Base-by-base conservation (phyloP, 37 sponge, comb jelly and placozoan species). In the Halisarca cf. caerulea region DNA sequence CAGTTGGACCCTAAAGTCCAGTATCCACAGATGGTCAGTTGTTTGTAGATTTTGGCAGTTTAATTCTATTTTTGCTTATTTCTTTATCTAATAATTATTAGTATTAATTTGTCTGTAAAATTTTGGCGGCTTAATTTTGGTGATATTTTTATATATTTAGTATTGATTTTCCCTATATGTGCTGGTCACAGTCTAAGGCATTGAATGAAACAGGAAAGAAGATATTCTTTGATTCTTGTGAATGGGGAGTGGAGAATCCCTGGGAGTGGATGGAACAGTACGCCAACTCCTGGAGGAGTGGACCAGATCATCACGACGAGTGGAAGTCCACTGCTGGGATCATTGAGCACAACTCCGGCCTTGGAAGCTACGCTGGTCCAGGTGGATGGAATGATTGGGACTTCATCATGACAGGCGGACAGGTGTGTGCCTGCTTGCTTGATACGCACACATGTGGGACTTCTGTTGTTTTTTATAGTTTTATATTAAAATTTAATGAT, bases 341-440 rank as follows among this genome's bases (percentile, higher is more conserved):
- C 66, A 94, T 94, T 51, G 91, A 90, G 51, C 82, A 71, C 78
- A 94, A 94, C 54, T 74, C 78, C 2, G 89, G 73, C 42, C 79
- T 91, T 21, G 85, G 85, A 35, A 86, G 82, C 38, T 94, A 90
- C 80, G 89, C 91, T 21, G 88, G 91, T 61, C 92, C 94, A 25
- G 94, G 94, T 0, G 92, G 89, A 14, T 97, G 97, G 97, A 94
- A 97, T 82, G 97, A 97, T 83, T 88, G 84, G 39, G 97, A 97
- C 82, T 92, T 94, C 84, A 43, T 97, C n/a, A 88, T 92, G 85
- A 96, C 94, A 59, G 96, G 96, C 38, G 96, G 95, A 14, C 86
- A 94, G 88, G 91, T 91, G n/a, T n/a, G n/a, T n/a, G n/a, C n/a
- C n/a, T n/a, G n/a, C n/a, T n/a, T n/a, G n/a, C n/a, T n/a, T n/a